Percentiles rank a stretch among this genome's conserved stretches.
Conservation (phyloP, 2,797 vertebrate genomes). For the Meriones psammophilus region DNA sequence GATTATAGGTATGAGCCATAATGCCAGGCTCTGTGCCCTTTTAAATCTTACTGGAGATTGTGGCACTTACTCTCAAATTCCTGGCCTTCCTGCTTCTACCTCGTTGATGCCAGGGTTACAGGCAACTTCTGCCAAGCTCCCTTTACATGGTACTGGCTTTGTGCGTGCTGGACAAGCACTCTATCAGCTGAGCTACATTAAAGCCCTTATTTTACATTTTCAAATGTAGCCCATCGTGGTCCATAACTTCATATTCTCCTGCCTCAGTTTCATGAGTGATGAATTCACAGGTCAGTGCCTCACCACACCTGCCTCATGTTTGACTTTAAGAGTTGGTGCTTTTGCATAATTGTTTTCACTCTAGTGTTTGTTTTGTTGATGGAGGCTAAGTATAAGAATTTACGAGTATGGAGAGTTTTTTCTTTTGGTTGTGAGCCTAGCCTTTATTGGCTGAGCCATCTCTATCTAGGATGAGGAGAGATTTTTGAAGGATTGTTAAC, state of each 20-base stretch:
- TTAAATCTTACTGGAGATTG: neutral
- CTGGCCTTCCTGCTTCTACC: neutral
- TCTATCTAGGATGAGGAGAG: neutral
- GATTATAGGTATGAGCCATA: neutral
- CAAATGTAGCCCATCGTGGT: neutral
- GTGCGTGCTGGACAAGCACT: neutral
- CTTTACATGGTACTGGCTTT: neutral
- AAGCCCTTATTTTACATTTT: neutral
- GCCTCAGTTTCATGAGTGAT: neutral
- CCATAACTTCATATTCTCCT: neutral
- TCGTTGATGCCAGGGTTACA: neutral
- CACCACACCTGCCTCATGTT: neutral
- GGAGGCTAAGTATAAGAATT: neutral
- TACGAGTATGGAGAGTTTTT: neutral
- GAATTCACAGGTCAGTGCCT: neutral
- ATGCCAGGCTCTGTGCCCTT: neutral
- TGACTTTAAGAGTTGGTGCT: conserved; percentile 32
- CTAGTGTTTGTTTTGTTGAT: conserved; percentile 9
- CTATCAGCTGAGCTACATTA: neutral
- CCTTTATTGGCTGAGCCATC: neutral
- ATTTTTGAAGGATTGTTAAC: conserved; percentile 40
- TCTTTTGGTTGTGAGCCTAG: neutral
- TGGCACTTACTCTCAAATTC: neutral
- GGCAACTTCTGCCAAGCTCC: neutral
- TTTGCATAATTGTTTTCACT: neutral